A percentile compares a stretch with the other conserved stretches of the same genome.
Evolutionary conservation across 2,797 vertebrate species (phyloP).

Genomic region (Tinamus major): DNA sequence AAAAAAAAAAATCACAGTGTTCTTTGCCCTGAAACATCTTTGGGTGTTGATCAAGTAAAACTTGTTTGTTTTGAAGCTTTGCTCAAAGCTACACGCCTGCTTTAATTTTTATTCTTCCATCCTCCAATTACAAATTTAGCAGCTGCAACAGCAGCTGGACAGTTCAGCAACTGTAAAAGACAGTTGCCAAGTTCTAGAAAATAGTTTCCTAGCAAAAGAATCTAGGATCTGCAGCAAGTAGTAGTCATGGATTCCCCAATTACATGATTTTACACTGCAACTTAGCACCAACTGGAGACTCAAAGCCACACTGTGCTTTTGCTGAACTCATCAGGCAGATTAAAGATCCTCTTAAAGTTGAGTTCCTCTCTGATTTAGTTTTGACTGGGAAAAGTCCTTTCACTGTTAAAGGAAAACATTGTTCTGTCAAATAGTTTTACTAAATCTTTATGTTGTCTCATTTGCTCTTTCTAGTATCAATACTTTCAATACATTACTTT

Average conservation of each 20-base stretch:
- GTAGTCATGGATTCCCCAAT: not conserved
- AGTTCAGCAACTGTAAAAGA: slow-evolving; percentile 31
- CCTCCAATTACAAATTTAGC: not conserved
- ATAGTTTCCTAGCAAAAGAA: not conserved
- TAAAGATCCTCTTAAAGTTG: not conserved
- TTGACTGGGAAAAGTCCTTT: not conserved
- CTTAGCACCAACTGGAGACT: not conserved
- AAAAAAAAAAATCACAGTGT: slow-evolving; percentile 15
- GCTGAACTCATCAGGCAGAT: not conserved
- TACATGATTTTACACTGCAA: not conserved
- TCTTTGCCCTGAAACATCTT: slow-evolving; percentile 21
- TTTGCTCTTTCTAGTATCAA: not conserved
- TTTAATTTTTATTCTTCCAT: not conserved
- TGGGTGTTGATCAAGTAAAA: slow-evolving; percentile 21
- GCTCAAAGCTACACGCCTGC: not conserved
- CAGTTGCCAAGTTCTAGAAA: slow-evolving; percentile 12
- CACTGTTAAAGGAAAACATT: not conserved
- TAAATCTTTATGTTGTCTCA: not conserved
- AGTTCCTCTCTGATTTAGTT: not conserved
- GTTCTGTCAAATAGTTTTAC: not conserved
- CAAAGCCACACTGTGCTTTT: not conserved
- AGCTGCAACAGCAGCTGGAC: slow-evolving; percentile 54
- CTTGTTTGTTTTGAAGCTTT: not conserved
- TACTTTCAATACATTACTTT: not conserved
- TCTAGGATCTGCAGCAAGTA: not conserved